Conservation (phyloP, 2,888 invertebrate species). For the Drosophila fulvimacula region DNA sequence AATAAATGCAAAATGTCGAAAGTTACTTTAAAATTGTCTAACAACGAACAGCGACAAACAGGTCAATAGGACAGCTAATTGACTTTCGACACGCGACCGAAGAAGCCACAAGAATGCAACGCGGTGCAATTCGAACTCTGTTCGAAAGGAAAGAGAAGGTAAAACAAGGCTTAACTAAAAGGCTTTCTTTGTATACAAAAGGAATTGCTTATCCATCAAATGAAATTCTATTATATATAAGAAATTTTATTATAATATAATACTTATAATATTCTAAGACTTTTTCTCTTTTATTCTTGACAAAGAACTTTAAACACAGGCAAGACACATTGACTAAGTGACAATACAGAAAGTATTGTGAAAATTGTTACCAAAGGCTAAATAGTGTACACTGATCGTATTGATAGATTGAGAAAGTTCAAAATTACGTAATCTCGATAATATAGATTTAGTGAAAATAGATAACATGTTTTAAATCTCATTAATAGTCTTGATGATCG, state of each 20-base stretch:
- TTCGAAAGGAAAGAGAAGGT: neutral
- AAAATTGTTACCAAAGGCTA: too few relatives aligned
- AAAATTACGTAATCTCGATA: too few relatives aligned
- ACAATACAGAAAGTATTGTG: too few relatives aligned
- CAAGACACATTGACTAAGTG: too few relatives aligned
- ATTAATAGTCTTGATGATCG: too few relatives aligned
- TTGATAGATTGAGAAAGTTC: too few relatives aligned
- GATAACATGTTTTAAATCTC: too few relatives aligned
- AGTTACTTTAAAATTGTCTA: constrained; percentile 20
- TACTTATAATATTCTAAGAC: neutral
- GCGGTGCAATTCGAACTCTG: constrained; percentile 26
- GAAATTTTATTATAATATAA: neutral
- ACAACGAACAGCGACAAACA: constrained; percentile 25
- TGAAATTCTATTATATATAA: neutral
- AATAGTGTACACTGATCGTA: too few relatives aligned
- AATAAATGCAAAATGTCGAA: constrained; percentile 18
- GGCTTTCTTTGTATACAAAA: constrained; percentile 3
- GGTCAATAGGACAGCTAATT: constrained; percentile 64
- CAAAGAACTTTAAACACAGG: too few relatives aligned
- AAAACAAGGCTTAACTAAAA: constrained; percentile 1
- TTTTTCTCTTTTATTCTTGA: too few relatives aligned
- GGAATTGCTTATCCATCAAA: neutral
- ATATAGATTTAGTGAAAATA: too few relatives aligned
- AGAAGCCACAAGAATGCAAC: constrained; percentile 40
- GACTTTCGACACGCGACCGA: constrained; percentile 46